phyloP scores from a whole-genome alignment of 2,113 vertebrate species.

The Eira barbara region DNA sequence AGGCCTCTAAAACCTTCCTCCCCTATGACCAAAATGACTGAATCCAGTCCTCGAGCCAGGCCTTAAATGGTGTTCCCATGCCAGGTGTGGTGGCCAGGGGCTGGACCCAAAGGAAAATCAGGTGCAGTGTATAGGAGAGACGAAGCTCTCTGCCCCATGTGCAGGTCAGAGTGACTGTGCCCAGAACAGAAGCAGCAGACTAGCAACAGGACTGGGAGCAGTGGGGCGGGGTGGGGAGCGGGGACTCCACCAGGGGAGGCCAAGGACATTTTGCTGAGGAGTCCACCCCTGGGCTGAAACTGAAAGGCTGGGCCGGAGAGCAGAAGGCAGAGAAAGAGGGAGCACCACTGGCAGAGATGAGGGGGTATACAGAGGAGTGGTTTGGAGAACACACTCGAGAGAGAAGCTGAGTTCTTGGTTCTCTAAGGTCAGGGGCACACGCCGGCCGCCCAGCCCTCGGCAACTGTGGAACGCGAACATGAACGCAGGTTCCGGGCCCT shows the following conservation, averaged over 20 bases:
- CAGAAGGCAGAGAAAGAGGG: neutral
- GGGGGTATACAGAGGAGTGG: neutral
- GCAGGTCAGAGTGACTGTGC: neutral
- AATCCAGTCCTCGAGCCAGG: neutral
- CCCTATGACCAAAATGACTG: neutral
- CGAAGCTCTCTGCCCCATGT: fast-evolving
- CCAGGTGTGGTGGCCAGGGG: neutral
- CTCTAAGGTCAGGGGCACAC: neutral
- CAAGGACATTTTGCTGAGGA: neutral
- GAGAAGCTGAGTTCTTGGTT: neutral
- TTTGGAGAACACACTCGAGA: neutral
- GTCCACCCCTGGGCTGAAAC: neutral
- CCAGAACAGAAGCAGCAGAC: neutral
- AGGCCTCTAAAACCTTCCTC: neutral
- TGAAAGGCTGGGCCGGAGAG: neutral
- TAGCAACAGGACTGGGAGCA: neutral
- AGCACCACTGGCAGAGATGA: neutral
- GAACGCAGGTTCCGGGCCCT: neutral
- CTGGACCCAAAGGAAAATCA: neutral
- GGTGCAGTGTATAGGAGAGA: neutral
- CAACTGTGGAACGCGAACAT: neutral
- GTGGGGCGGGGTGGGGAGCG: fast-evolving
- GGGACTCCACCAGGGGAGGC: neutral
- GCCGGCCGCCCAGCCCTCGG: neutral
- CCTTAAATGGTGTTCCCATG: neutral